A percentile compares a stretch with the other conserved stretches of the same genome.
phyloP scores from a whole-genome alignment of 2,888 invertebrate species.

The Leptothorax acervorum region DNA sequence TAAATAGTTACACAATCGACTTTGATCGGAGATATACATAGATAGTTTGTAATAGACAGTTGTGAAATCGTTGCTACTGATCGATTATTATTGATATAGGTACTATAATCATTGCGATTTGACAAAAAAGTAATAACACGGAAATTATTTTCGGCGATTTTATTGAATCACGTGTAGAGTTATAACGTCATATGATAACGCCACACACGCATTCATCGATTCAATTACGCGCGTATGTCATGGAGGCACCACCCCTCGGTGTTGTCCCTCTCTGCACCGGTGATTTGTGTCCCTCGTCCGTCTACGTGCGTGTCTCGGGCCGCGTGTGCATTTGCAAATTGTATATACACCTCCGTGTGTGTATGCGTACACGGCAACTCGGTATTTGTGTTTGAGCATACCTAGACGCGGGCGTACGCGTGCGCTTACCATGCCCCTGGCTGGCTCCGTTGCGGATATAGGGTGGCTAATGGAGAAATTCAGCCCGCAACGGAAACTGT shows the following conservation, averaged over 20 bases:
- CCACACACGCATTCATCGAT: constrained; percentile 57
- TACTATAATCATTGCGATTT: background rate
- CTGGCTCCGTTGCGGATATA: constrained; percentile 46
- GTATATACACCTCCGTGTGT: constrained; percentile 43
- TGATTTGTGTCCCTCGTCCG: constrained; percentile 74
- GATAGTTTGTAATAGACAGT: background rate
- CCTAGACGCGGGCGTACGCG: constrained; percentile 43
- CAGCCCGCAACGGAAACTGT: constrained; percentile 77
- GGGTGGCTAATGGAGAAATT: constrained; percentile 78
- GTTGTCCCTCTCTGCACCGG: constrained; percentile 72
- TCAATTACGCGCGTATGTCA: constrained; percentile 75
- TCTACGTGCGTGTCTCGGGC: constrained; percentile 70
- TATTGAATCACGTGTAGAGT: constrained; percentile 25
- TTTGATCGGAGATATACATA: background rate
- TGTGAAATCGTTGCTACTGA: background rate
- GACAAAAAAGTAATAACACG: background rate
- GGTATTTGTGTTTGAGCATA: constrained; percentile 40
- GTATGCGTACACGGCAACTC: constrained; percentile 4
- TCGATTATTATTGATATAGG: background rate
- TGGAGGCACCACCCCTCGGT: constrained; percentile 68
- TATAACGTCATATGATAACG: constrained; percentile 38
- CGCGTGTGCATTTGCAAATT: constrained; percentile 54
- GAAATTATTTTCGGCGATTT: constrained; percentile 24
- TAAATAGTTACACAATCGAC: background rate
- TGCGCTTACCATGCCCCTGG: constrained; percentile 44